Evolutionary conservation across 2,113 vertebrate genomes (phyloP), one percentile per base, ranked within the genome.

Genomic region (Nycticorax nycticorax): DNA sequence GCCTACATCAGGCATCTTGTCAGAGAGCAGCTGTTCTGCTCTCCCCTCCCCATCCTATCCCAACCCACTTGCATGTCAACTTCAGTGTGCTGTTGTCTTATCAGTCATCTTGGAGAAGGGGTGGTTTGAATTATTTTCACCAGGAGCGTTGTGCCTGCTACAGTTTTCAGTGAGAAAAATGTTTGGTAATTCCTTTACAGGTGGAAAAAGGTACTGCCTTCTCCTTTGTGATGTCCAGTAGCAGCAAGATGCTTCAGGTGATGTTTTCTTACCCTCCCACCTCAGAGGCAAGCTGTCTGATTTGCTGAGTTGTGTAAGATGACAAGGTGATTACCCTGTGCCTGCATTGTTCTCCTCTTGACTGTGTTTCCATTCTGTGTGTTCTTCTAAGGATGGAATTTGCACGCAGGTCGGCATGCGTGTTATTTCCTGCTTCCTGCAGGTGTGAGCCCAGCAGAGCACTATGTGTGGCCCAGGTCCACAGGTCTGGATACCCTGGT

Each of bases 1-100:
- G 84, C 81, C 66, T 83, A 33, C 74, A 69, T 64, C 69, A 92
- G 76, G 80, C 93, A 84, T 83, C 89, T 90, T 96, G 82, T 91
- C 79, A 56, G 71, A 81, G 88, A 95, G 80, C 91, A 83, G 67
- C 91, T 95, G 77, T 93, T 94, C 81, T 89, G 82, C 41, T 89
- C 63, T 86, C 62, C 43, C n/a, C 33, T 90, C 84, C 41, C 75
- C 60, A 57, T 91, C 77, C 57, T 73, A 43, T 88, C 67, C 39
- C 57, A 89, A 18, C 89, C 69, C 66, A 92, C 91, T 89, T 89
- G 52, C 52, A 33, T 80, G 63, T 92, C 84, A 80, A 12, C 67
- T 79, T 68, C 50, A 63, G 45, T 30, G 35, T 47, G 21, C 88
- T 85, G 76, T 89, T 94, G 77, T 73, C 72, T 88, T 85, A 90